These are phyloP conservation scores for Osmerus eperlanus DNA, from an alignment of 2,113 vertebrate species.

Conservation along the genomic window DNA sequence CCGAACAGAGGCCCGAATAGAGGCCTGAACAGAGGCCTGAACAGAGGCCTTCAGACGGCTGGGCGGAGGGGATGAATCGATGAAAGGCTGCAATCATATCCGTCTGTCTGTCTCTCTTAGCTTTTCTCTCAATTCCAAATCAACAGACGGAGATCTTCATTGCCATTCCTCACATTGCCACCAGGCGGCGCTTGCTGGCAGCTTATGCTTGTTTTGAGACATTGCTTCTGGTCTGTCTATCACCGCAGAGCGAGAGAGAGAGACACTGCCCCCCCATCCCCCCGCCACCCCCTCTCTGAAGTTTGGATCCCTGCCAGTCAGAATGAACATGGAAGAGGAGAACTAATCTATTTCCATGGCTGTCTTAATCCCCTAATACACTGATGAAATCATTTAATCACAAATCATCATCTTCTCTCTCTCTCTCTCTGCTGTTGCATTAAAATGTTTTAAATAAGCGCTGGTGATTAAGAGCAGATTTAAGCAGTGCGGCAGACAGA, in stretches of 20 bases:
- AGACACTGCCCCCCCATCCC: conserved; percentile 7
- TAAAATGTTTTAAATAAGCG: conserved; percentile 67
- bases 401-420: conserved; percentile 48
- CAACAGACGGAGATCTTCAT: neutral
- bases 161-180: conserved; percentile 30
- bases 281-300: conserved; percentile 26
- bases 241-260: neutral
- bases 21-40: neutral
- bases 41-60: neutral
- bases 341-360: conserved; percentile 76
- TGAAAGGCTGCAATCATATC: neutral
- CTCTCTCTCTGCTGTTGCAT: conserved; percentile 56
- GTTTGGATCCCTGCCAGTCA: conserved; percentile 74
- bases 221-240: neutral
- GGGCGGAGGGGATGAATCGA: too few species aligned
- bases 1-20: too few species aligned
- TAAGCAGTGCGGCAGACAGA: conserved; percentile 56
- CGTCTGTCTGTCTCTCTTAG: neutral
- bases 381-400: conserved; percentile 77
- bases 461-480: conserved; percentile 73
- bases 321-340: conserved; percentile 69
- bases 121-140: neutral
- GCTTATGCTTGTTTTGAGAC: conserved; percentile 24
- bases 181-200: conserved; percentile 60
- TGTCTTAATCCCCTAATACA: conserved; percentile 71